Percentiles rank a stretch among this genome's conserved stretches.
Evolutionary conservation across 2,797 vertebrate genomes (phyloP).

Genomic region (Anomalospiza imberbis): DNA sequence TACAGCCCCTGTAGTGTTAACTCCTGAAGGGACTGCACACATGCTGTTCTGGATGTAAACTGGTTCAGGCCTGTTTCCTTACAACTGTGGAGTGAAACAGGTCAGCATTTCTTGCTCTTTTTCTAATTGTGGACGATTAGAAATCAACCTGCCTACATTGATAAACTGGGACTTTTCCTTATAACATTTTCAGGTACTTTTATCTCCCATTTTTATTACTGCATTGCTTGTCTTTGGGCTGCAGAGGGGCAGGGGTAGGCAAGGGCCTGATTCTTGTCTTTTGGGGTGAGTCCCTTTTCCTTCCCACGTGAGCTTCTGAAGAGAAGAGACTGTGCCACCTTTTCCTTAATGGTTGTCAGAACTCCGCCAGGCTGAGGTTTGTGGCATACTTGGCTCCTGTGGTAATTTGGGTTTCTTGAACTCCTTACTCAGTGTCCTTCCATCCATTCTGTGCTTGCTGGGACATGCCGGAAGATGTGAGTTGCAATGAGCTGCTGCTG

Average conservation of each 20-base stretch:
- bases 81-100: neutral
- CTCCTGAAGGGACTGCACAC: neutral
- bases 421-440: neutral
- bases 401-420: neutral
- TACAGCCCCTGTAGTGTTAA: neutral
- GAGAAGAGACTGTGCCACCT: neutral
- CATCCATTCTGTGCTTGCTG: neutral
- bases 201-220: neutral
- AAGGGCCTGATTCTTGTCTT: neutral
- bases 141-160: neutral
- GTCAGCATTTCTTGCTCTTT: neutral
- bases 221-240: neutral
- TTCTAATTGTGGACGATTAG: neutral
- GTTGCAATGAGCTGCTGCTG: neutral
- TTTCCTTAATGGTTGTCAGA: neutral
- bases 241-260: neutral
- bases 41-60: neutral
- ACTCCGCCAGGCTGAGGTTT: neutral
- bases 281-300: neutral
- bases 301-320: neutral
- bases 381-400: neutral
- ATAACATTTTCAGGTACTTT: neutral
- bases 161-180: neutral
- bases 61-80: neutral
- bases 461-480: neutral